Conservation (phyloP, 2,113 vertebrate genomes). For the Otis tarda region DNA sequence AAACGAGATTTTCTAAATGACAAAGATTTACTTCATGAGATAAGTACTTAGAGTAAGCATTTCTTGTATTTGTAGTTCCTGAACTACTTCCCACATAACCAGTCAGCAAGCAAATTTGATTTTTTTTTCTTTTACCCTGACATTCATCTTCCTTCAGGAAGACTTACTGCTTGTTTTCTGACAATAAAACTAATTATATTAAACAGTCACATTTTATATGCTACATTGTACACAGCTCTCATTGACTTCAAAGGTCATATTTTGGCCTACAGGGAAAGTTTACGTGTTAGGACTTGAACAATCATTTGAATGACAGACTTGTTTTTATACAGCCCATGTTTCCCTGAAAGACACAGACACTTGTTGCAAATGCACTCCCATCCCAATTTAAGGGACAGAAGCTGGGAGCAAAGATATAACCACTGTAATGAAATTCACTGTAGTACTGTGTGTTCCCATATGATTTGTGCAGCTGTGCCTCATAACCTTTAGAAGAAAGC, state of each 20-base stretch:
- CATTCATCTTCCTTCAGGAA: not conserved
- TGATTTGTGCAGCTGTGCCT: conserved; percentile 45
- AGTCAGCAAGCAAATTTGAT: not conserved
- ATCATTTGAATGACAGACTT: not conserved
- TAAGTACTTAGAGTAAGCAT: not conserved
- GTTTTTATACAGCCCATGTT: not conserved
- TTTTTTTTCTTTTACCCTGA: conserved; percentile 8
- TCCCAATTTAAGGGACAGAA: not conserved
- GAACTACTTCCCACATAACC: not conserved
- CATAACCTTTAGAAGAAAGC: conserved; percentile 39
- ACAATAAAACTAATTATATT: not conserved
- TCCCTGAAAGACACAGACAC: not conserved
- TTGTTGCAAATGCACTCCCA: not conserved
- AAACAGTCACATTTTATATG: not conserved
- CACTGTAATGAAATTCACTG: not conserved
- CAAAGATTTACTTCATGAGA: not conserved
- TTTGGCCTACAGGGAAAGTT: not conserved
- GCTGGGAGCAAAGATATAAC: not conserved
- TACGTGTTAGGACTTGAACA: not conserved
- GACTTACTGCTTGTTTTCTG: not conserved
- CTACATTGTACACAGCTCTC: not conserved
- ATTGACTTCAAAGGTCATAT: not conserved
- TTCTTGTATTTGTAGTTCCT: not conserved
- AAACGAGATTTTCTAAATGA: not conserved
- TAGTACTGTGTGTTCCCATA: not conserved